phyloP scores from a whole-genome alignment of 2,888 invertebrate species.

The Ennomos erosarius region DNA sequence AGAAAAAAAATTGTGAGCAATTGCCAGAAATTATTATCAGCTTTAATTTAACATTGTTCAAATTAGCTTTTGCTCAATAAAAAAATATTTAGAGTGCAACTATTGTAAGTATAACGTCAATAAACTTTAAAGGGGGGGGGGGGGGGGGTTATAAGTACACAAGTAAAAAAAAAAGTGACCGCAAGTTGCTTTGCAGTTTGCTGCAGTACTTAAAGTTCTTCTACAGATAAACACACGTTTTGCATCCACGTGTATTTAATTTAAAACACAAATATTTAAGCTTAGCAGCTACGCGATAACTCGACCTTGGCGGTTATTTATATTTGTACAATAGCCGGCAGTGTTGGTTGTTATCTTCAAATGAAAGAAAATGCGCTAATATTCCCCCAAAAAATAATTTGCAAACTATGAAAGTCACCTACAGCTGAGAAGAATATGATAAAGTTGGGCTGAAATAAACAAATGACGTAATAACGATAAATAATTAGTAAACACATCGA shows the following conservation, averaged over 20 bases:
- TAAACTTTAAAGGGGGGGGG: too few relatives aligned
- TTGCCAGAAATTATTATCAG: too few relatives aligned
- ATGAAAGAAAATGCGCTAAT: slow-evolving; percentile 6
- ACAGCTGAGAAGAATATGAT: slow-evolving; percentile 15
- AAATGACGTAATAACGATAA: slow-evolving; percentile 4
- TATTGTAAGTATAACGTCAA: too few relatives aligned
- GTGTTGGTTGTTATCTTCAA: background rate
- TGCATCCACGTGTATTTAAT: background rate
- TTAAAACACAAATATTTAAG: slow-evolving; percentile 21
- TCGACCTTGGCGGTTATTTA: slow-evolving; percentile 10
- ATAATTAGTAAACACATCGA: slow-evolving; percentile 12
- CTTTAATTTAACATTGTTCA: too few relatives aligned
- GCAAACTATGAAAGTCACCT: slow-evolving; percentile 9
- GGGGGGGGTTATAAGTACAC: too few relatives aligned
- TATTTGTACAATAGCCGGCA: background rate
- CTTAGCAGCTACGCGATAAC: background rate
- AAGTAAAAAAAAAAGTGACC: too few relatives aligned
- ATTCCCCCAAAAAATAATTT: slow-evolving; percentile 7
- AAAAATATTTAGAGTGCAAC: too few relatives aligned
- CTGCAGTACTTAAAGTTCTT: too few relatives aligned
- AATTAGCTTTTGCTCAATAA: too few relatives aligned
- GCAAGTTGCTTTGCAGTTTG: too few relatives aligned
- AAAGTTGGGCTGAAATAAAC: slow-evolving; percentile 10
- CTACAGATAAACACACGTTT: too few relatives aligned
- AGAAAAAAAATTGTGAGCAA: too few relatives aligned